Evolutionary conservation across 1,140 invertebrate species (phyloP).

Genomic region (Ostrea denselamellosa): DNA sequence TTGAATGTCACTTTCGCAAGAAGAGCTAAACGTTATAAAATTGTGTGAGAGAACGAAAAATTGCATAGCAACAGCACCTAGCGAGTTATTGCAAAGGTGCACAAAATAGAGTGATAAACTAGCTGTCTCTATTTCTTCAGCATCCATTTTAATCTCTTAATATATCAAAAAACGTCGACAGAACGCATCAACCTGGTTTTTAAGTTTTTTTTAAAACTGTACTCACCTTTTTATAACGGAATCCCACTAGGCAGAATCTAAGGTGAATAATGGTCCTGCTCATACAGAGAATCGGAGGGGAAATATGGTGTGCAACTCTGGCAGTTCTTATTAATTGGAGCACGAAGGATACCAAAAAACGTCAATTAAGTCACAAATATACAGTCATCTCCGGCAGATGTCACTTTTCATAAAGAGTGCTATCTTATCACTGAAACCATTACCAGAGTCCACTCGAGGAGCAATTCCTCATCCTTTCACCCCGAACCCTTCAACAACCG

Average conservation of each 20-base stretch:
- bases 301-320: not conserved
- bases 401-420: slow-evolving; percentile 14
- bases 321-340: slow-evolving; percentile 33
- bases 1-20: not conserved
- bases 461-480: slow-evolving; percentile 16
- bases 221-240: slow-evolving; percentile 6
- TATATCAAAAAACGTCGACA: not conserved
- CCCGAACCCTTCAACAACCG: not conserved
- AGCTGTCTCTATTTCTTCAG: not conserved
- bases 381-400: slow-evolving; percentile 12
- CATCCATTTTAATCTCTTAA: not conserved
- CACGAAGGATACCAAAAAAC: slow-evolving; percentile 14
- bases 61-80: not conserved
- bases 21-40: not conserved
- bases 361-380: slow-evolving; percentile 26
- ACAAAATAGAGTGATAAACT: slow-evolving; percentile 11
- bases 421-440: slow-evolving; percentile 22
- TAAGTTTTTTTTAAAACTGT: not conserved
- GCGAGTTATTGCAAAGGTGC: not conserved
- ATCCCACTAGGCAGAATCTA: not conserved
- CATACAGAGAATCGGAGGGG: not conserved
- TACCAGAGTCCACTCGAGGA: slow-evolving; percentile 19
- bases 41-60: not conserved
- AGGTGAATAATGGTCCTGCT: slow-evolving; percentile 11
- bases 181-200: slow-evolving; percentile 5